Percentiles rank a stretch among this genome's conserved stretches.
Conservation (phyloP, 2,888 invertebrate species). For the Limnephilus marmoratus region DNA sequence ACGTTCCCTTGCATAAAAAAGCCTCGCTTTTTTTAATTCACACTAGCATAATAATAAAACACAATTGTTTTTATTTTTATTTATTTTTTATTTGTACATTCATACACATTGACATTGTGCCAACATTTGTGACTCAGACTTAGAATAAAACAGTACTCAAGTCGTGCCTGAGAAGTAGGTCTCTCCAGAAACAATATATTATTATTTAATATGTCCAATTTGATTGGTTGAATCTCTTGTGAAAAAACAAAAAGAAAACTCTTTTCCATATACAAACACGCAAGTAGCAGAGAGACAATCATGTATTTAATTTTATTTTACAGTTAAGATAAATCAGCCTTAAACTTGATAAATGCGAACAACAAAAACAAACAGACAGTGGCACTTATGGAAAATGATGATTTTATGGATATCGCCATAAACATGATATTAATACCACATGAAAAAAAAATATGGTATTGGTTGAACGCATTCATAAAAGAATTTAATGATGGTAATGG, state of each 20-base stretch:
- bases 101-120: slow-evolving; percentile 30
- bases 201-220: slow-evolving; percentile 2
- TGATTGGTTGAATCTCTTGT: neutral
- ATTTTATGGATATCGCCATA: neutral
- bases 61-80: neutral
- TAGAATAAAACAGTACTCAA: slow-evolving; percentile 25
- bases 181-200: neutral
- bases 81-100: slow-evolving; percentile 38
- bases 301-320: neutral
- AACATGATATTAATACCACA: neutral
- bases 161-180: neutral
- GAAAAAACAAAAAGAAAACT: neutral
- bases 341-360: slow-evolving; percentile 17
- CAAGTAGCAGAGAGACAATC: neutral
- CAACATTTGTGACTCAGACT: slow-evolving; percentile 39
- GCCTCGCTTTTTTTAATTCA: no score
- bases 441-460: neutral
- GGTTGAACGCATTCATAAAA: slow-evolving; percentile 2
- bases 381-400: neutral
- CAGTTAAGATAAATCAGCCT: slow-evolving; percentile 20
- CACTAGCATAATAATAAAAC: neutral
- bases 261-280: neutral
- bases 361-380: neutral
- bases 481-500: neutral
- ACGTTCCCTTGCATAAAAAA: no score